Evolutionary conservation across 1,140 invertebrate genomes (phyloP).

Genomic region (Meloidogyne floridensis): DNA sequence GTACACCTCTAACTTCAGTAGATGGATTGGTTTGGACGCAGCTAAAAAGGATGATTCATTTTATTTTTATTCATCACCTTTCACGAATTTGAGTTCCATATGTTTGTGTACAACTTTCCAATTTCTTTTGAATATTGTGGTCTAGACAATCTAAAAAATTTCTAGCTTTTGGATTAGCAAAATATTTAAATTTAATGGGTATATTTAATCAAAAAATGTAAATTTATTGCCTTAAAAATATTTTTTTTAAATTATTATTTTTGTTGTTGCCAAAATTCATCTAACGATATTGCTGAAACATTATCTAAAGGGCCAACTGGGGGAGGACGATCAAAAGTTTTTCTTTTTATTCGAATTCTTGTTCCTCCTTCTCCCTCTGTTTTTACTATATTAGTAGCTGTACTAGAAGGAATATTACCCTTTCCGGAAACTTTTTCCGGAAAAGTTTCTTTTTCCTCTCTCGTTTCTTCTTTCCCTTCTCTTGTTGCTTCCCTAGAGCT

Average conservation of each 20-base stretch:
- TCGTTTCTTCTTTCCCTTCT: background rate
- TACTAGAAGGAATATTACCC: slow-evolving; percentile 1
- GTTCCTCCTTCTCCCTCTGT: background rate
- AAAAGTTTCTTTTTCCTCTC: background rate
- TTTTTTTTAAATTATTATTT: slow-evolving; percentile 9
- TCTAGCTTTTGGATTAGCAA: background rate
- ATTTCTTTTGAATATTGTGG: background rate
- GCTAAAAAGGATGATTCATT: slow-evolving; percentile 28
- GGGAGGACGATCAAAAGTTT: slow-evolving; percentile 22
- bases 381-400: background rate
- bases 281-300: slow-evolving; percentile 27
- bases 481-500: background rate
- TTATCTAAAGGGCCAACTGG: slow-evolving; percentile 18
- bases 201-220: background rate
- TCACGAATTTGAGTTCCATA: slow-evolving; percentile 53
- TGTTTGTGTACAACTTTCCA: slow-evolving; percentile 36
- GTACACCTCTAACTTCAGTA: slow-evolving; percentile 42
- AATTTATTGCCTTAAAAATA: slow-evolving; percentile 9
- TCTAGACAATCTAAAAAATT: background rate
- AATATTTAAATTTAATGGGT: background rate
- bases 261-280: slow-evolving; percentile 27
- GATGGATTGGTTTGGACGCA: slow-evolving; percentile 58
- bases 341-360: background rate
- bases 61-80: slow-evolving; percentile 37
- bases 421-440: slow-evolving; percentile 17